Evolutionary conservation across 2,113 vertebrate species (phyloP).

Genomic region (Eubucco bourcierii): DNA sequence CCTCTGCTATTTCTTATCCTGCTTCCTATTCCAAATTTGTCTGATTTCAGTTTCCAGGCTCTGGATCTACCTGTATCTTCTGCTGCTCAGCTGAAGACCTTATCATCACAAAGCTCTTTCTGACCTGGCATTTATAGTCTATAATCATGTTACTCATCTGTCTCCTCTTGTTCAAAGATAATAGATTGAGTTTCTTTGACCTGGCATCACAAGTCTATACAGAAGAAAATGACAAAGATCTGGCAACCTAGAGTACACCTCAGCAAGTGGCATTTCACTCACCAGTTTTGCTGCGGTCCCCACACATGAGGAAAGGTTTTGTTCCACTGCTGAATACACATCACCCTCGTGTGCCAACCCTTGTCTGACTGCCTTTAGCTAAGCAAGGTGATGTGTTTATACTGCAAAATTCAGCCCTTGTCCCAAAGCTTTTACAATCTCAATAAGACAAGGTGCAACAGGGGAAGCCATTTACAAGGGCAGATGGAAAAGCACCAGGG

Average conservation of each 20-base stretch:
- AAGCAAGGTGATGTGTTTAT: background rate
- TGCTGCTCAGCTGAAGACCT: background rate
- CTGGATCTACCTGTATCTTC: background rate
- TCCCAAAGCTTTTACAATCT: background rate
- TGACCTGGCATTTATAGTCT: background rate
- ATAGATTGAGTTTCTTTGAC: background rate
- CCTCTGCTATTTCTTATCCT: background rate
- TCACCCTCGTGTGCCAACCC: no score
- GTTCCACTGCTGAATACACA: background rate
- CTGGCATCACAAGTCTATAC: background rate
- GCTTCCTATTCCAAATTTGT: background rate
- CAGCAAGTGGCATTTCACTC: accelerated
- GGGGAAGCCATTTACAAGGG: background rate
- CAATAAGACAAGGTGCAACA: background rate
- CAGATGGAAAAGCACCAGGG: background rate
- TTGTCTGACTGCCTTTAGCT: background rate
- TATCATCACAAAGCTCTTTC: background rate
- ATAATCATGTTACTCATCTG: background rate
- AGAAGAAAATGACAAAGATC: no score
- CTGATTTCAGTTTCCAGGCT: background rate
- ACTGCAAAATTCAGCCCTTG: background rate
- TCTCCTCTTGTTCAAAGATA: background rate
- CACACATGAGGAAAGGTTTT: background rate
- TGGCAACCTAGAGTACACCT: background rate
- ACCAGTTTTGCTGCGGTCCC: background rate